phyloP scores from a whole-genome alignment of 1,140 invertebrate genomes.

The Scaptomyza hsui region DNA sequence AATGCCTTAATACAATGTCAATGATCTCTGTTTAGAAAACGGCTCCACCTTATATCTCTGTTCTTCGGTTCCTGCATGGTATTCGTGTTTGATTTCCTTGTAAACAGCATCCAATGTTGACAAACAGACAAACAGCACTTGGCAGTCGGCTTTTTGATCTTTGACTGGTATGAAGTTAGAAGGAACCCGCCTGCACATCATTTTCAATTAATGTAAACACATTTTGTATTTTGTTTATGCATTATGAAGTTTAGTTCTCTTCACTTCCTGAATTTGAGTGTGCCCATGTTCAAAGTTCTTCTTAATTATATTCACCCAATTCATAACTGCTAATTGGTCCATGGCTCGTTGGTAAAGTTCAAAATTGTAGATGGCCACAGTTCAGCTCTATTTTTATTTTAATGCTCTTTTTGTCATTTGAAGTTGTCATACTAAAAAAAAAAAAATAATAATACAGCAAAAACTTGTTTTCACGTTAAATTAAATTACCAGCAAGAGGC shows the following conservation, averaged over 20 bases:
- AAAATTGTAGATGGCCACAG: constrained; percentile 27
- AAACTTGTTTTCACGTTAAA: constrained; percentile 77
- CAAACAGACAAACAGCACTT: constrained; percentile 50
- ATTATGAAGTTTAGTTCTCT: constrained; percentile 41
- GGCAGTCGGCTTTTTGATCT: constrained; percentile 64
- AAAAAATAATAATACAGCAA: constrained; percentile 42
- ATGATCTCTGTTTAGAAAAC: constrained; percentile 25
- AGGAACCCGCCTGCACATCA: constrained; percentile 33
- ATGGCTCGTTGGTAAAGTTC: constrained; percentile 45
- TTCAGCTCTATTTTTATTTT: constrained; percentile 40
- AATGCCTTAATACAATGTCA: constrained; percentile 59
- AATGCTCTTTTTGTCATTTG: constrained; percentile 27
- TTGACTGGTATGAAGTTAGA: constrained; percentile 20
- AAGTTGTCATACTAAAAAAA: constrained; percentile 58
- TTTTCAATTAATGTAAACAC: constrained; percentile 61
- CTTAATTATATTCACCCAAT: constrained; percentile 13
- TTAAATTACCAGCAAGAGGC: constrained; percentile 74
- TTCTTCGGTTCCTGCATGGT: constrained; percentile 18
- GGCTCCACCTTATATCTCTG: not conserved
- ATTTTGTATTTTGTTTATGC: constrained; percentile 55
- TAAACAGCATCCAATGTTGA: constrained; percentile 68
- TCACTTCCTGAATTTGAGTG: constrained; percentile 10
- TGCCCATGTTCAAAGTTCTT: not conserved
- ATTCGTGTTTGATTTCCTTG: constrained; percentile 64
- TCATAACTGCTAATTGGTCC: constrained; percentile 59